A percentile compares a stretch with the other conserved stretches of the same genome.
Conservation (phyloP, 2,888 invertebrate species). For the Macrophya annulata region DNA sequence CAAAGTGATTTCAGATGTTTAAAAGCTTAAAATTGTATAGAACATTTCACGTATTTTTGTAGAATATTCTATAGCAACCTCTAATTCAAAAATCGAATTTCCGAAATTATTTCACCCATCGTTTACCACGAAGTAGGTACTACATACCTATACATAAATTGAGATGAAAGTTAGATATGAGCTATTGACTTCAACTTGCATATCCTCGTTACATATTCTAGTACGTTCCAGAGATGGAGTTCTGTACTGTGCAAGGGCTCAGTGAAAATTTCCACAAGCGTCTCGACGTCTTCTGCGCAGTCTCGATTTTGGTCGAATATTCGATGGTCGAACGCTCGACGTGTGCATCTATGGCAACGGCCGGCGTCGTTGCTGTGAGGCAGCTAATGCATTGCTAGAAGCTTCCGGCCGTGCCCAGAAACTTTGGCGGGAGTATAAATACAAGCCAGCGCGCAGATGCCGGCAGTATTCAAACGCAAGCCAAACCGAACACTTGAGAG, state of each 20-base stretch:
- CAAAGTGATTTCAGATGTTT: no score
- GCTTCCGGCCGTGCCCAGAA: constrained; percentile 35
- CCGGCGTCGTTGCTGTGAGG: not conserved
- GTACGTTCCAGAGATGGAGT: not conserved
- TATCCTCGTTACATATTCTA: not conserved
- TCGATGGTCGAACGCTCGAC: constrained; percentile 40
- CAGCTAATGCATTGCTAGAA: constrained; percentile 13
- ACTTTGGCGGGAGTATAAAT: constrained; percentile 58
- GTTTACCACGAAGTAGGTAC: not conserved
- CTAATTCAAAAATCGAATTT: no score
- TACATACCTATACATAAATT: no score
- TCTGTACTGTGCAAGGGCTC: not conserved
- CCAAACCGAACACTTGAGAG: constrained; percentile 57
- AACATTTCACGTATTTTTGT: no score
- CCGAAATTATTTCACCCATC: not conserved
- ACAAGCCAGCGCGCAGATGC: constrained; percentile 38
- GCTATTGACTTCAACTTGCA: not conserved
- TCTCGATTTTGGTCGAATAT: constrained; percentile 63
- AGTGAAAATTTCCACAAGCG: not conserved
- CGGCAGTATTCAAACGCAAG: constrained; percentile 60
- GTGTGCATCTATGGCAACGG: constrained; percentile 37
- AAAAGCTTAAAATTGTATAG: no score
- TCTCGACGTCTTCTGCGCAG: not conserved
- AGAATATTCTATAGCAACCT: no score
- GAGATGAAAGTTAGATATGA: no score